These are phyloP conservation scores for Ranitomeya variabilis DNA, from an alignment of 2,113 vertebrate genomes.

Conservation along the genomic window DNA sequence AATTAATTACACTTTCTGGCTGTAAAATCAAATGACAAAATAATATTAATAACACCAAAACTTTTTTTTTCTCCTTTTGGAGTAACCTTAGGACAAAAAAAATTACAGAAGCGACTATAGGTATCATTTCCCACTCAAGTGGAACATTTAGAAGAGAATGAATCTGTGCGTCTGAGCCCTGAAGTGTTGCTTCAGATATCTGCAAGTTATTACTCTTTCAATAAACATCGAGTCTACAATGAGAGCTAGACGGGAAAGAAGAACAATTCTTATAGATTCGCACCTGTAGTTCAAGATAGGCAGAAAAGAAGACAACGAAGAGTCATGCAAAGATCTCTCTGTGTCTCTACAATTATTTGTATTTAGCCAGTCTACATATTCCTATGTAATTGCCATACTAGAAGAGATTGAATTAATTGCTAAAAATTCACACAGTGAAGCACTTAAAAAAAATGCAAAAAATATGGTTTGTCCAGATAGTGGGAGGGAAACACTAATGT, in stretches of 20 bases:
- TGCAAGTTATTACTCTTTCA: slow-evolving; percentile 44
- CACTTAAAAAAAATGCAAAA: not conserved
- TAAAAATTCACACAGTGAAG: not conserved
- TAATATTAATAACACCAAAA: not conserved
- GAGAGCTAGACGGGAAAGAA: slow-evolving; percentile 9
- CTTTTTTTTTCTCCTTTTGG: not conserved
- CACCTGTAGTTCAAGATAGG: slow-evolving; percentile 44
- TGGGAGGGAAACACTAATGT: slow-evolving; percentile 7
- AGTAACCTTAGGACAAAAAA: slow-evolving; percentile 22
- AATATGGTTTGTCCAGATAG: slow-evolving; percentile 19
- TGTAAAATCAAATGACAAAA: not conserved
- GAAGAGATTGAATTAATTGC: slow-evolving; percentile 47
- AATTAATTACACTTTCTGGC: slow-evolving; percentile 16
- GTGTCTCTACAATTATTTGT: slow-evolving; percentile 39
- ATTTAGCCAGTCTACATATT: slow-evolving; percentile 5
- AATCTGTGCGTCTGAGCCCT: slow-evolving; percentile 16
- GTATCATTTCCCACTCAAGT: slow-evolving; percentile 27
- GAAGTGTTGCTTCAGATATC: slow-evolving; percentile 38
- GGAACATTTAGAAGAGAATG: slow-evolving; percentile 22
- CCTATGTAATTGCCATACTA: slow-evolving; percentile 6
- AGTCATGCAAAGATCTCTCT: slow-evolving; percentile 22
- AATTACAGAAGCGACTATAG: not conserved
- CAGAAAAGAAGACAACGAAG: slow-evolving; percentile 17
- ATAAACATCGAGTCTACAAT: slow-evolving; percentile 32
- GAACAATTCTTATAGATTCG: slow-evolving; percentile 39